Base-by-base conservation (phyloP, 2,888 invertebrate species). In the Charanyca ferruginea region DNA sequence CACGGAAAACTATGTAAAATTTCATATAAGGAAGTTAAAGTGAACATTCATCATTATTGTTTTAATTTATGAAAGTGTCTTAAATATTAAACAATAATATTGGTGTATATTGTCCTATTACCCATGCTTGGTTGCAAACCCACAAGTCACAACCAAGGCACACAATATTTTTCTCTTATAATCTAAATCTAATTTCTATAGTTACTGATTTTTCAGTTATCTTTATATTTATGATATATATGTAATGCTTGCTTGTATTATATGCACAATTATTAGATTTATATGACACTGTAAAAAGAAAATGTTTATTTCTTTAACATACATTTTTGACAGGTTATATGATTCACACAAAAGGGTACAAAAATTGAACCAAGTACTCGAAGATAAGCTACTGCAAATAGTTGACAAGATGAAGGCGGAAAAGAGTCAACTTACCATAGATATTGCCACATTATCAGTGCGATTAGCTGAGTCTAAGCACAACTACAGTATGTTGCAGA, bases 261-360 rank as follows among this genome's bases (percentile, higher is more conserved):
- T 44, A 32, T 32, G 9, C 18, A 23, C 2, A 1, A 38, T 44
- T 38, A 16, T 13, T 35, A 44, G 44, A 28, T 67, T 44, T 22
- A 20, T 38, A 23, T 38, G 28, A 54, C 13, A 7, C n/a, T 28
- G 32, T n/a, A 22, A 28, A 23, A 11, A 49, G 13, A 16, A 54
- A 23, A 41, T 11, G 4, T 20, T n/a, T 42, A n/a, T 22, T 51
- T 45, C n/a, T 0, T 41, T 47, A 47, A 18, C 6, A 0, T n/a
- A n/a, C 59, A 18, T 32, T 25, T 41, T 65, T 89, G 90, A 38
- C 88, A 98, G 99, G 85, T 96, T 99, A 81, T 97, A 98, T 93
- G 99, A 99, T 89, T 98, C 98, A 62, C 98, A 99, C 88, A 98
- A 98, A 90, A 97, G 98, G 86, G 97, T 99, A 66, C 99, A 99